These are phyloP conservation scores for Forficula auricularia DNA, from an alignment of 1,140 invertebrate species.

Conservation along the genomic window DNA sequence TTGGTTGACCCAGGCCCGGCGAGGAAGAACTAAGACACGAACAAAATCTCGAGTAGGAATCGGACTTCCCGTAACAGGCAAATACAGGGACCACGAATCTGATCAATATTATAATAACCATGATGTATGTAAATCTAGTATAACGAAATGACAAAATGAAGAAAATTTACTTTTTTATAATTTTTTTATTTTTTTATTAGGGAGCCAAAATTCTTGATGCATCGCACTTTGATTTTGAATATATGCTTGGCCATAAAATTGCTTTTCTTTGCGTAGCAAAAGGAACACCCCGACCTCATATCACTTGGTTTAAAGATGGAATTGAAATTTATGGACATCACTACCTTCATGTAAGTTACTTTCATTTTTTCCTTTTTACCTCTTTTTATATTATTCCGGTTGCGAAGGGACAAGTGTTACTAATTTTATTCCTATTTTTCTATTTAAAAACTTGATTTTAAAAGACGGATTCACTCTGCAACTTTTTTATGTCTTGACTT, in stretches of 20 bases:
- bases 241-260: constrained; percentile 81
- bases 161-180: background rate
- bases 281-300: constrained; percentile 65
- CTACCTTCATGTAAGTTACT: constrained; percentile 61
- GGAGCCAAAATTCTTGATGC: constrained; percentile 77
- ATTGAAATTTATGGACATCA: constrained; percentile 73
- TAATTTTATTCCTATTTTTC: too few species aligned
- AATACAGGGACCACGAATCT: constrained; percentile 68
- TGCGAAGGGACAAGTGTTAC: background rate
- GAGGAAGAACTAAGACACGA: constrained; percentile 42
- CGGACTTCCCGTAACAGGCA: constrained; percentile 65
- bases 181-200: constrained; percentile 30
- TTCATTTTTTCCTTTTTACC: constrained; percentile 2
- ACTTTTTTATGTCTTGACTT: too few species aligned
- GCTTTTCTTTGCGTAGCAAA: constrained; percentile 74
- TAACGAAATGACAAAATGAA: background rate
- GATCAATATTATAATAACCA: constrained; percentile 77
- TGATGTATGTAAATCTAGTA: constrained; percentile 41
- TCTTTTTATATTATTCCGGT: background rate
- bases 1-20: constrained; percentile 20
- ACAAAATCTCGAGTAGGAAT: constrained; percentile 63
- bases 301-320: constrained; percentile 86
- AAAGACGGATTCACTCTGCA: too few species aligned
- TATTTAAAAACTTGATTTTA: too few species aligned
- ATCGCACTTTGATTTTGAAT: constrained; percentile 85